These are phyloP conservation scores for Salvelinus alpinus DNA, from an alignment of 2,113 vertebrate species.

Conservation along the genomic window DNA sequence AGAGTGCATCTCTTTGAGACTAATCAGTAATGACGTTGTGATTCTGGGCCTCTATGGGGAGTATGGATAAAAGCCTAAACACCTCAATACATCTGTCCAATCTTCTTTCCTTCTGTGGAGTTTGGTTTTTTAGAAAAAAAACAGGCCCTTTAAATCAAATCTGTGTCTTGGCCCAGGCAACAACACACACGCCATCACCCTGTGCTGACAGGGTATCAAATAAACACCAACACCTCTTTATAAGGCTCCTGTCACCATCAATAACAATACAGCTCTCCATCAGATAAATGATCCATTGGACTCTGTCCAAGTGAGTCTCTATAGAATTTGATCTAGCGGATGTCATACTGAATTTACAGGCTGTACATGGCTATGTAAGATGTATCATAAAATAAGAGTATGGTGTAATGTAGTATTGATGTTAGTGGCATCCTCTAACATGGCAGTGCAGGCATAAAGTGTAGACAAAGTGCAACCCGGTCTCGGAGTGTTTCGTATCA, in stretches of 20 bases:
- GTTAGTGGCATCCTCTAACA: neutral
- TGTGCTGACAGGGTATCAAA: neutral
- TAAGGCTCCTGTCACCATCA: neutral
- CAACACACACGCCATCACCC: neutral
- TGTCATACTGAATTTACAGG: slow-evolving; percentile 10
- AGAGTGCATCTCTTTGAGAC: slow-evolving; percentile 30
- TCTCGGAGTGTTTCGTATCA: too few species aligned
- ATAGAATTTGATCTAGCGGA: neutral
- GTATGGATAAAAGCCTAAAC: slow-evolving; percentile 44
- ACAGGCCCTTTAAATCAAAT: neutral
- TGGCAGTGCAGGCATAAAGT: neutral
- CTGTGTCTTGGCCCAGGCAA: neutral
- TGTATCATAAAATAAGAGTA: neutral
- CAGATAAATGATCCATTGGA: neutral
- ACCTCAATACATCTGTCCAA: slow-evolving; percentile 12
- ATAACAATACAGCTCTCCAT: neutral
- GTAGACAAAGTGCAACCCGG: neutral
- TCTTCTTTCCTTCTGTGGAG: neutral
- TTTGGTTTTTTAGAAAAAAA: neutral
- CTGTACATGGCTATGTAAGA: neutral
- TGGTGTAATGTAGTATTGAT: neutral
- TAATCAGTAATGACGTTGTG: slow-evolving; percentile 43
- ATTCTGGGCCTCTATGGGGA: slow-evolving; percentile 51
- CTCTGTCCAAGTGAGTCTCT: neutral
- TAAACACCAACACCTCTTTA: neutral